These are phyloP conservation scores for Microplitis deprimator DNA, from an alignment of 2,888 invertebrate species.

Conservation along the genomic window DNA sequence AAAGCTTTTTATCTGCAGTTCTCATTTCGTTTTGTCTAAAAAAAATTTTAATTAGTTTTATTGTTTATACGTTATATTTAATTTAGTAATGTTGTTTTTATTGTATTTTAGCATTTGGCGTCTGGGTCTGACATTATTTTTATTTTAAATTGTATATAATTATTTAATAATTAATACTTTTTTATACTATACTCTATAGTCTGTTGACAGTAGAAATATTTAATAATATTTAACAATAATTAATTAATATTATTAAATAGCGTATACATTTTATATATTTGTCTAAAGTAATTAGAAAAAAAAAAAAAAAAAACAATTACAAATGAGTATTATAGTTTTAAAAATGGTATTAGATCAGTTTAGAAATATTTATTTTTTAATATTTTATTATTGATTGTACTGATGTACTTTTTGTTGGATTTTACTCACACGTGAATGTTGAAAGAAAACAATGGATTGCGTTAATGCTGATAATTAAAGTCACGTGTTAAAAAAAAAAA, in stretches of 20 bases:
- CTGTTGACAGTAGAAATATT: background rate
- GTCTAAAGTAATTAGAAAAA: background rate
- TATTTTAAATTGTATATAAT: conserved; percentile 16
- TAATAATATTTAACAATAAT: background rate
- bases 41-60: background rate
- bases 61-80: background rate
- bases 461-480: background rate
- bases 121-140: conserved; percentile 9
- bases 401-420: background rate
- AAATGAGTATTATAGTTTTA: conserved; percentile 1
- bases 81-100: background rate
- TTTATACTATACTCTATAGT: background rate
- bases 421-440: background rate
- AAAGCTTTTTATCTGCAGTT: conserved; percentile 16
- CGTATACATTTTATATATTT: background rate
- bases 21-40: background rate
- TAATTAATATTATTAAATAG: background rate
- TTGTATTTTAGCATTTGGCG: conserved; percentile 21
- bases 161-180: background rate
- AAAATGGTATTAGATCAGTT: background rate
- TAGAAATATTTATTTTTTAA: background rate
- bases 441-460: background rate
- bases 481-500: background rate
- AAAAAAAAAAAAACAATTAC: background rate
- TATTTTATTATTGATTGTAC: background rate